Evolutionary conservation across 2,113 vertebrate genomes (phyloP).

Genomic region (Aptenodytes forsteri): DNA sequence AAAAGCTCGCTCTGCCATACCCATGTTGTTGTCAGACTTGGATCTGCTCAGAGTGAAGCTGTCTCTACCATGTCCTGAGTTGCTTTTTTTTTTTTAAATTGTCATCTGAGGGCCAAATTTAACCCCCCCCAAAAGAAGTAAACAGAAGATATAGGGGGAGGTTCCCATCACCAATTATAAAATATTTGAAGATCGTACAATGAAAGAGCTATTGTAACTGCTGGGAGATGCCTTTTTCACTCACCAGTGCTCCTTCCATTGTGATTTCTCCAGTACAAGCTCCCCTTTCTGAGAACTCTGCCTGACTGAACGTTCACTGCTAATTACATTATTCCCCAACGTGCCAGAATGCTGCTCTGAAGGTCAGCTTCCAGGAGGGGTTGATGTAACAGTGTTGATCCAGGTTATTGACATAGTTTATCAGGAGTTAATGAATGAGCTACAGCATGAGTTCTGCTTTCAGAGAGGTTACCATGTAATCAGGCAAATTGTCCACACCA

Average conservation of each 20-base stretch:
- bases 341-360: background rate
- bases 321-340: background rate
- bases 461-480: slow-evolving; percentile 5
- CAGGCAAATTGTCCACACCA: slow-evolving; percentile 1
- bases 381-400: background rate
- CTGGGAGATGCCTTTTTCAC: background rate
- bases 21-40: background rate
- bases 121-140: background rate
- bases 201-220: background rate
- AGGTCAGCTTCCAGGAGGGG: slow-evolving; percentile 26
- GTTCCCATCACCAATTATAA: background rate
- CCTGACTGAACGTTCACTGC: background rate
- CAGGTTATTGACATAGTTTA: slow-evolving; percentile 32
- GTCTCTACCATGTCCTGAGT: background rate
- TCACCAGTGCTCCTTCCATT: background rate
- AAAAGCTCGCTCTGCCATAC: background rate
- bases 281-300: background rate
- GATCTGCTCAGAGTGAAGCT: background rate
- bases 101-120: background rate
- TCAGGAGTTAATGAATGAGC: slow-evolving; percentile 36
- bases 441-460: slow-evolving; percentile 21
- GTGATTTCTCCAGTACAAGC: background rate
- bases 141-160: background rate
- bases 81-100: background rate
- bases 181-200: background rate